Evolutionary conservation across 2,113 vertebrate genomes (phyloP).

Genomic region (Cygnus atratus): DNA sequence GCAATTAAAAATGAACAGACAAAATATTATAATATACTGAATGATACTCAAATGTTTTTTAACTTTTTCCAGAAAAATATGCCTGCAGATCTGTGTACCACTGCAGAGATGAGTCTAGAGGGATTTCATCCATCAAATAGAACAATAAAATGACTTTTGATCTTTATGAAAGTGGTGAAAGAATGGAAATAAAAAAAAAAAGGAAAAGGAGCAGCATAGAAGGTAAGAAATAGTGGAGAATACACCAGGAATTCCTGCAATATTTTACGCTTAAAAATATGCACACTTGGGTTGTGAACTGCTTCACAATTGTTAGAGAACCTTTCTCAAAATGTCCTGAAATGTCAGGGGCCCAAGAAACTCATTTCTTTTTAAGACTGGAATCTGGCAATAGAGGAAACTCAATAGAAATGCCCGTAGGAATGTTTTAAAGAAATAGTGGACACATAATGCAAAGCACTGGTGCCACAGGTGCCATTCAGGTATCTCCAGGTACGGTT

Average conservation of each 20-base stretch:
- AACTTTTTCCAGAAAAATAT: background rate
- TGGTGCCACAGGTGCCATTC: background rate
- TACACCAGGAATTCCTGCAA: background rate
- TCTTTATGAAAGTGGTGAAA: background rate
- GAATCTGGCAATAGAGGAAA: background rate
- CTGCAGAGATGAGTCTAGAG: background rate
- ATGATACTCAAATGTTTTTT: background rate
- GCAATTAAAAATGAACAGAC: conserved; percentile 15
- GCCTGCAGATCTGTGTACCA: background rate
- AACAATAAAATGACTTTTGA: background rate
- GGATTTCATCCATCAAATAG: background rate
- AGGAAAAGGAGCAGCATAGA: background rate
- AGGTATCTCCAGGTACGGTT: background rate
- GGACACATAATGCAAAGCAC: background rate
- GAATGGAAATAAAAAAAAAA: background rate
- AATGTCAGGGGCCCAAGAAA: background rate
- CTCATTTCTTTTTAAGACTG: background rate
- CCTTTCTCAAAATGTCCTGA: background rate
- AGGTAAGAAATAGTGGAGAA: background rate
- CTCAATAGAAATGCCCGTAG: background rate
- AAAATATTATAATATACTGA: background rate
- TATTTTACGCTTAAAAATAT: background rate
- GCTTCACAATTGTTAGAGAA: background rate
- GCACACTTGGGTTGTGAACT: background rate
- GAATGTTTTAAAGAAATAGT: background rate